Evolutionary conservation across 2,797 vertebrate genomes (phyloP), one percentile per base, ranked within the genome.

Genomic region (Neostethus bicornis): DNA sequence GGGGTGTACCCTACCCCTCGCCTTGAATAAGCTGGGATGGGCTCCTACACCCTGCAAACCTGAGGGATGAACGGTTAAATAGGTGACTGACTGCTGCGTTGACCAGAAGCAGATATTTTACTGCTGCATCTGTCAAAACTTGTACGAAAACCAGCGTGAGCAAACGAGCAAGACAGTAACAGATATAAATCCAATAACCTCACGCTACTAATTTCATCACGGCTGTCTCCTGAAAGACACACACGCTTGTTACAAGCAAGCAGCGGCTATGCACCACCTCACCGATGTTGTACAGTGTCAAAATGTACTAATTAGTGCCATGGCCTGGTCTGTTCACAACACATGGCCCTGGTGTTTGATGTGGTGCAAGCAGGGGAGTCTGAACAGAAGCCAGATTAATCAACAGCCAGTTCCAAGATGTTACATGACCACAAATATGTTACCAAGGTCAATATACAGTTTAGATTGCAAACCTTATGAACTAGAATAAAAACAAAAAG

Each of bases 101-200:
- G n/a, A n/a, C n/a, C n/a, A n/a, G n/a, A n/a, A n/a, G n/a, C n/a
- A n/a, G n/a, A n/a, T n/a, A n/a, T n/a, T n/a, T n/a, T 59, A 28
- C 38, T 57, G 16, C 17, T 45, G 24, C 26, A 59, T 51, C 65
- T 62, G 52, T 79, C 59, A 70, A n/a, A 53, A 70, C 49, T 35
- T 53, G 34, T 50, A 32, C 58, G 53, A 69, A 38, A 75, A 55
- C 46, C 17, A 24, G 41, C 0, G 3, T 17, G 38, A 58, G 39
- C 55, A 68, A 74, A 78, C 51, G 65, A 64, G 63, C 7, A 11
- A 55, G 51, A 71, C 37, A 38, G 51, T 16, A 78, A 76, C 72
- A 73, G 70, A 79, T 73, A 72, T 63, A 72, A 76, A 83, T 84
- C 78, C 71, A 82, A 84, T 79, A 75, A 73, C 24, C 62, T 59